Evolutionary conservation across 2,797 vertebrate genomes (phyloP), one percentile per base, ranked within the genome.

Genomic region (Mormyrops attenuatus): DNA sequence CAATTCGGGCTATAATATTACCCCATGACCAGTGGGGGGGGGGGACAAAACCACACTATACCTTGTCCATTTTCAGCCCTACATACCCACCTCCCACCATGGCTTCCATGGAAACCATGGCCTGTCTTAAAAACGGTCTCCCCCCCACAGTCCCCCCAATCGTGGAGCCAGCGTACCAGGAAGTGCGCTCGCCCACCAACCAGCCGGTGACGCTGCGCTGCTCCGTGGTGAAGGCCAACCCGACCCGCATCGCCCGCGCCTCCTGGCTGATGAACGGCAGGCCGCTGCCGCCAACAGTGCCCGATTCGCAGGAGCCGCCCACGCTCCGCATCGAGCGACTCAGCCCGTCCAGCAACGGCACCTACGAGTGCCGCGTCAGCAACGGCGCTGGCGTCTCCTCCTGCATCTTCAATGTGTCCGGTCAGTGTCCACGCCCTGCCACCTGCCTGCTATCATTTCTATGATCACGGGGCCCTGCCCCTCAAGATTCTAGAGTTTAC

Each of bases 341-440:
- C 90, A 97, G 96, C 34, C 95, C 95, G 4, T 95, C 93, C 90
- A 98, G 95, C 92, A 98, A 97, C 0, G 98, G 98, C 80, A 95
- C 92, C 38, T 99, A 99, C 0, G 97, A 97, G 92, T 99, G 98
- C 92, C 95, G 95, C 93, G 95, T 99, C 93, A 98, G 95, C 94
- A 99, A 98, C 0, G 97, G 95, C 0, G 97, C 97, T 17, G 98
- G 98, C 2, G 96, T 95, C 0, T 97, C 97, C 0, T 50, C 93
- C 44, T 99, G 98, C 93, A 95, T 95, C 89, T 99, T 99, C 92
- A 96, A 97, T 89, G 97, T 99, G 88, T 97, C 98, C 17, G 97
- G 98, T 99, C 92, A 97, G 96, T 90, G 7, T 89, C 89, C 49
- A 20, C 22, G 3, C 80, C 44, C n/a, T 20, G 66, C 47, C 20